phyloP scores from a whole-genome alignment of 2,797 vertebrate genomes.

The Calcarius lapponicus region DNA sequence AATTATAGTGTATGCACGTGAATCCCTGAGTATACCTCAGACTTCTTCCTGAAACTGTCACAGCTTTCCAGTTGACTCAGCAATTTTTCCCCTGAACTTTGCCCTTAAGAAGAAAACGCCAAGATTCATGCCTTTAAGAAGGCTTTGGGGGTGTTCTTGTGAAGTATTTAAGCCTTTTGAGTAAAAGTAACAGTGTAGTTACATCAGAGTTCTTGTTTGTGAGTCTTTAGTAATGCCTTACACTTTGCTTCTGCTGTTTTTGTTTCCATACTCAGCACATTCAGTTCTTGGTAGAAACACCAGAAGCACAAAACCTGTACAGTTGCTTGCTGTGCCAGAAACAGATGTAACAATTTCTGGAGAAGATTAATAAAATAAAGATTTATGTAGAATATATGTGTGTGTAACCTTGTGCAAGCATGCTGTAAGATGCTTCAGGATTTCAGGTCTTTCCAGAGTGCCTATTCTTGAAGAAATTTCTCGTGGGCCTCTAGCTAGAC shows the following conservation, averaged over 20 bases:
- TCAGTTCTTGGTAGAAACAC: background rate
- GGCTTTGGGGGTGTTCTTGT: background rate
- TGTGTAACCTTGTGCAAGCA: background rate
- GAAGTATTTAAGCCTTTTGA: background rate
- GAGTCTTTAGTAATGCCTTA: background rate
- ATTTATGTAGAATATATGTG: background rate
- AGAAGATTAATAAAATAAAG: background rate
- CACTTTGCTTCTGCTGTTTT: background rate
- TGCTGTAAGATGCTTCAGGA: background rate
- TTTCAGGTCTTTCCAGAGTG: background rate
- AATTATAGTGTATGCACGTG: background rate
- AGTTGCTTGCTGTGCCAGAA: background rate
- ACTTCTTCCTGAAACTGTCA: background rate
- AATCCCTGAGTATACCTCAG: background rate
- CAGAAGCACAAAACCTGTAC: background rate
- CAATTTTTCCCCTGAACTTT: background rate
- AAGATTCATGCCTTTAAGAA: background rate
- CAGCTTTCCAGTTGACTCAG: background rate
- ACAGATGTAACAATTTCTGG: background rate
- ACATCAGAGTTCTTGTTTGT: background rate
- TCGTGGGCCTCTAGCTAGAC: fast-evolving
- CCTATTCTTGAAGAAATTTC: background rate
- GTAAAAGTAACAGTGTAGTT: background rate
- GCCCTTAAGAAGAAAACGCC: background rate
- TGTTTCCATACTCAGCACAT: fast-evolving